Base-by-base conservation (phyloP, 2,113 vertebrate species). In the Tyto alba region DNA sequence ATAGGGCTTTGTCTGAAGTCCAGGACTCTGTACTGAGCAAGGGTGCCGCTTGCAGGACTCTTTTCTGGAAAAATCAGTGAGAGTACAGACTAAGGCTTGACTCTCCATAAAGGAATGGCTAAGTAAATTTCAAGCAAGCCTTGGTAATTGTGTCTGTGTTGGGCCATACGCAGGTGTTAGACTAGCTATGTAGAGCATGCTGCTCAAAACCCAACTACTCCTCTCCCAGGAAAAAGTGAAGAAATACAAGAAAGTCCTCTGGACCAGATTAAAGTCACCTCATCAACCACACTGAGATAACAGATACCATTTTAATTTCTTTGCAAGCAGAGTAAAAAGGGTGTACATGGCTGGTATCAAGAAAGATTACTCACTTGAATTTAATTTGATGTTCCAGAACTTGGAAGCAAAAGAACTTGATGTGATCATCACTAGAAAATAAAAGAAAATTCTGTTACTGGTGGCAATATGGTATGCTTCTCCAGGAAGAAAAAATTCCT, bases 331-430 rank as follows among this genome's bases (percentile, higher is more conserved):
- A 80, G 59, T 19, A 62, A 69, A 87, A 89, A 68, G 13, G 22
- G 22, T 16, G 5, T 40, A 53, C 38, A 68, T 6, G 18, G 12
- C 29, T 32, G 13, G 2, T n/a, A 11, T 38, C 40, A 85, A 67
- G 64, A 88, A 94, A 66, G 47, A 93, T 59, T 64, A 87, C 99
- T 98, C 96, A 99, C 99, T 99, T 99, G 97, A 98, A 99, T 96
- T 99, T 99, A 85, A 99, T 98, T 98, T 99, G 99, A 97, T 99
- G 99, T 97, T 99, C 99, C 85, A 99, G 88, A 41, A 99, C 99
- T 99, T 99, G 99, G 98, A 99, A 99, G 97, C 99, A 99, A 98
- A 99, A 99, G 97, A 99, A 99, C 96, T 99, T 99, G 89, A 99
- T 98, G 63, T 99, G 99, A 98, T 99, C 99, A 87, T 99, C 99